These are phyloP conservation scores for Porites lobata DNA, from an alignment of 92 coral and sea anemone species.

Conservation along the genomic window DNA sequence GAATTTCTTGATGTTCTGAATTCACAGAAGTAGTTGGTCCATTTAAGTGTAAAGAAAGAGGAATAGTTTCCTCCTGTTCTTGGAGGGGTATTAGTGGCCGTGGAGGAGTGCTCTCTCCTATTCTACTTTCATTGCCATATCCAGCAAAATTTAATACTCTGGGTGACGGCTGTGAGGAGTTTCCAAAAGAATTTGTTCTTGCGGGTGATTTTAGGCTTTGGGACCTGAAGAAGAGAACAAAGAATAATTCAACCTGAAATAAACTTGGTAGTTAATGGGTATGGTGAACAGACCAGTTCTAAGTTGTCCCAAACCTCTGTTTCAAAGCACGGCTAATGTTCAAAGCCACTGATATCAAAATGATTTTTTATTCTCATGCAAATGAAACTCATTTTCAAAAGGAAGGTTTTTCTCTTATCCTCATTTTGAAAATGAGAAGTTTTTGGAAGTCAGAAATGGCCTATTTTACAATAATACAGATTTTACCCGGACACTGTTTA, in stretches of 20 bases:
- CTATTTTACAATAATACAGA: too few relatives aligned
- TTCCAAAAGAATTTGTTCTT: conserved; percentile 69
- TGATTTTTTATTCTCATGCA: too few relatives aligned
- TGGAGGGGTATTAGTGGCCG: conserved; percentile 32
- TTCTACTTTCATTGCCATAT: conserved; percentile 91
- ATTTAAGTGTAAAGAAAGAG: conserved; percentile 25
- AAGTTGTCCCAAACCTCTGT: too few relatives aligned
- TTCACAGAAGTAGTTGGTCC: conserved; percentile 24
- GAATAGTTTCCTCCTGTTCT: conserved; percentile 15
- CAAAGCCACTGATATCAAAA: too few relatives aligned
- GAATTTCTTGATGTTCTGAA: conserved; percentile 32
- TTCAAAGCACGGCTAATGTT: too few relatives aligned
- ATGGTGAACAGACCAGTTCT: not conserved
- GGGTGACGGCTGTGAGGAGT: conserved; percentile 77
- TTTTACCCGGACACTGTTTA: too few relatives aligned
- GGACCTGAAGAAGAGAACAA: conserved; percentile 57
- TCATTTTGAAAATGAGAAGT: too few relatives aligned
- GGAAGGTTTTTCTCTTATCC: too few relatives aligned
- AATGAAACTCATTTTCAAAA: too few relatives aligned
- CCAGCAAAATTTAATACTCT: conserved; percentile 66
- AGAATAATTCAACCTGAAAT: not conserved
- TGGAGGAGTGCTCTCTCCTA: conserved; percentile 81
- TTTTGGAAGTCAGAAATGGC: too few relatives aligned
- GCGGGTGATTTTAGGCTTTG: conserved; percentile 92
- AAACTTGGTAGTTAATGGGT: not conserved